phyloP scores from a whole-genome alignment of 2,113 vertebrate genomes.

The Drymodes brunneopygia region DNA sequence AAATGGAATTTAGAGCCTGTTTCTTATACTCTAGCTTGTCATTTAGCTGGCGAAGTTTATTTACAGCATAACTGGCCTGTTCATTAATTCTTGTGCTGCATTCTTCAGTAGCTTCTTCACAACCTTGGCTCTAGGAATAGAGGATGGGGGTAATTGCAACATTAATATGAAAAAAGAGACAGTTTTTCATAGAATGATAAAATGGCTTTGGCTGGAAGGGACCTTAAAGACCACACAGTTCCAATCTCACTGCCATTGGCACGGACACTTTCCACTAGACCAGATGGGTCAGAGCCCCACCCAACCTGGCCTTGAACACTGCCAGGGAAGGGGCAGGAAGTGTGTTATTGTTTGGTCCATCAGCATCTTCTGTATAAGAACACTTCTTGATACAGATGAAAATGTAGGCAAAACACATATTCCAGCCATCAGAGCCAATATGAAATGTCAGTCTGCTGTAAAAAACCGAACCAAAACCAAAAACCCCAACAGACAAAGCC shows the following conservation, averaged over 20 bases:
- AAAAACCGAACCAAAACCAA: not conserved
- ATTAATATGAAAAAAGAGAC: not conserved
- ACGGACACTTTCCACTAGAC: not conserved
- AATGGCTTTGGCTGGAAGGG: not conserved
- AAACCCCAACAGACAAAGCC: not conserved
- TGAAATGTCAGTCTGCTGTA: not conserved
- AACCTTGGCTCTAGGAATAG: constrained; percentile 72
- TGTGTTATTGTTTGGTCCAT: not conserved
- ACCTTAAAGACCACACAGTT: not conserved
- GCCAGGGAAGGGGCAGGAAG: not conserved
- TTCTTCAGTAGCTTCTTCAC: constrained; percentile 83
- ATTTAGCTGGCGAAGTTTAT: constrained; percentile 87
- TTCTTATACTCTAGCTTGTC: constrained; percentile 97
- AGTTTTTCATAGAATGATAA: not conserved
- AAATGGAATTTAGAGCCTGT: constrained; percentile 92
- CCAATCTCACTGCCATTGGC: not conserved
- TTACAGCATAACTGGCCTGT: constrained; percentile 91
- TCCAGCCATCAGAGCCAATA: not conserved
- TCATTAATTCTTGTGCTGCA: constrained; percentile 85
- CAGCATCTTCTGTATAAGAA: not conserved
- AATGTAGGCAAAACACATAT: not conserved
- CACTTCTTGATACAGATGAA: not conserved
- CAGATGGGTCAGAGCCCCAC: not conserved
- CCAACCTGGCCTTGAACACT: not conserved
- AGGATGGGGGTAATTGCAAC: not conserved